A percentile compares a stretch with the other conserved stretches of the same genome.
Evolutionary conservation across 2,888 invertebrate species (phyloP).

Genomic region (Incurvaria masculella): DNA sequence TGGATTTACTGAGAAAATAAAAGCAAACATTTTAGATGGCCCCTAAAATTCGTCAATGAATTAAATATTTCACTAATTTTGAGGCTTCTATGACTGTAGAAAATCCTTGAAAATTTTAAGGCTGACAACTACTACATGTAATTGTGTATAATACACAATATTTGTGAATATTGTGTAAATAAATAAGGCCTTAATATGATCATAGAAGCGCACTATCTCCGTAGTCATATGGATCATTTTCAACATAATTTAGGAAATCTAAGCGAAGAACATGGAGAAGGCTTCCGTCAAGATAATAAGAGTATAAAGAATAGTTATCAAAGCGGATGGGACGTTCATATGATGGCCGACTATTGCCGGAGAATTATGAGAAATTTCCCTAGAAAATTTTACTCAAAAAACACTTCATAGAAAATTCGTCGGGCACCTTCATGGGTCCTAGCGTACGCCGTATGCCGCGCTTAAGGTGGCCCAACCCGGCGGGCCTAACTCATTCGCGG

Average conservation of each 20-base stretch:
- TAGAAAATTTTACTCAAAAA: conserved; percentile 8
- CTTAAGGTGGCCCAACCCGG: too few relatives aligned
- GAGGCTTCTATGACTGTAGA: conserved; percentile 5
- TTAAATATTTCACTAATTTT: conserved; percentile 5
- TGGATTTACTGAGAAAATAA: conserved; percentile 15
- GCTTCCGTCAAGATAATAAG: conserved; percentile 23
- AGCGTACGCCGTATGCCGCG: too few relatives aligned
- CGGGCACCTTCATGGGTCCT: too few relatives aligned
- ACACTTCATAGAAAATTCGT: conserved; percentile 7
- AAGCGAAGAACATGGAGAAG: conserved; percentile 24
- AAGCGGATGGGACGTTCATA: conserved; percentile 20
- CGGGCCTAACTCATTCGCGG: too few relatives aligned
- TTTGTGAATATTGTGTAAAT: too few relatives aligned
- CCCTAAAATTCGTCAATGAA: conserved; percentile 7
- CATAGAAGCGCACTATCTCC: conserved; percentile 24
- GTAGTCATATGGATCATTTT: conserved; percentile 22
- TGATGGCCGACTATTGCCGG: conserved; percentile 24
- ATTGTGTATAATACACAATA: conserved; percentile 13
- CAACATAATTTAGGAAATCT: conserved; percentile 22
- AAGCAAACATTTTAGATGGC: conserved; percentile 11
- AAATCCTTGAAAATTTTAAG: background rate
- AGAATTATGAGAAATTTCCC: conserved; percentile 11
- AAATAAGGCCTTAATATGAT: conserved; percentile 17
- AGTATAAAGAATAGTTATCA: conserved; percentile 23
- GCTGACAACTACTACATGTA: conserved; percentile 13